phyloP scores from a whole-genome alignment of 2,888 invertebrate species.

The Polydrusus cervinus region DNA sequence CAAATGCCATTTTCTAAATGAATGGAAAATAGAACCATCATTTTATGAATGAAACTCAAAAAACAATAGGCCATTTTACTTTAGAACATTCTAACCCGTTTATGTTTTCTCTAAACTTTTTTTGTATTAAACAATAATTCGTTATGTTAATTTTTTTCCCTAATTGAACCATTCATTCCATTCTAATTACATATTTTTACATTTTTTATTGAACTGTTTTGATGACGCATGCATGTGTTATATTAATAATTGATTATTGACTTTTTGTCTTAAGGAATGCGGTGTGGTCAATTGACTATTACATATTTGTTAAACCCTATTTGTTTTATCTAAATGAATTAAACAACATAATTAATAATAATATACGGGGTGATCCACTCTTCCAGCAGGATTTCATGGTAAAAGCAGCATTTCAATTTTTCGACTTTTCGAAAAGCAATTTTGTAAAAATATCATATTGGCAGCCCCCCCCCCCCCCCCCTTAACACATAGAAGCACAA shows the following conservation, averaged over 20 bases:
- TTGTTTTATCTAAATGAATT: background rate
- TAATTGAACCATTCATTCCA: background rate
- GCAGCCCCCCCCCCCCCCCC: too few species aligned
- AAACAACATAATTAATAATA: background rate
- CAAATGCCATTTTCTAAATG: conserved; percentile 2
- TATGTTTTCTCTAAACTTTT: conserved; percentile 1
- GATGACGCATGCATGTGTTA: conserved; percentile 9
- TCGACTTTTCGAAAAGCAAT: too few species aligned
- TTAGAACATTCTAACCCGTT: background rate
- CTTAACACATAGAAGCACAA: too few species aligned
- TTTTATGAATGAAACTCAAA: background rate
- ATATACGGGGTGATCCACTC: background rate
- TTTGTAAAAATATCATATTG: too few species aligned
- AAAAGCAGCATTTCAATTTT: too few species aligned
- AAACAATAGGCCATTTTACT: background rate
- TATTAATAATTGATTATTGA: background rate
- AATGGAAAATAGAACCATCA: conserved; percentile 1
- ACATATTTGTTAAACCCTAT: background rate
- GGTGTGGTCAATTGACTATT: background rate
- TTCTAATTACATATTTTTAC: background rate
- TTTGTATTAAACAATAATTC: background rate
- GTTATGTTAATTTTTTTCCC: background rate
- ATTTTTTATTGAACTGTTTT: conserved; percentile 5
- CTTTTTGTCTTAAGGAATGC: conserved; percentile 2
- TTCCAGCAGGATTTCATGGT: too few species aligned